Percentiles rank a stretch among this genome's conserved stretches.
Conservation (phyloP, 2,888 invertebrate genomes). For the Lucinisca nassula region DNA sequence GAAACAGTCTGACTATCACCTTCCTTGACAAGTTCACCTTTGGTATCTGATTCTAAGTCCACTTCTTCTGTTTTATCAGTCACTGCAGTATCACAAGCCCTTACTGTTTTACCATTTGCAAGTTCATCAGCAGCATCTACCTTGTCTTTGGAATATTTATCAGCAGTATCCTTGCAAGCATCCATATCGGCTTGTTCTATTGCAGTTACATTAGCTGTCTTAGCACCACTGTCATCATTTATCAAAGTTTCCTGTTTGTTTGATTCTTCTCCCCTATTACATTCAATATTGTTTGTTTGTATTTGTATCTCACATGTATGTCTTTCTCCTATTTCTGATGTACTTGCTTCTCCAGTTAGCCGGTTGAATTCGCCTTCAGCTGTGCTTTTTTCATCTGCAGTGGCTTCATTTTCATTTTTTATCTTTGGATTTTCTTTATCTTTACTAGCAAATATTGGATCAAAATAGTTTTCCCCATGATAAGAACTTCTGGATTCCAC, state of each 20-base stretch:
- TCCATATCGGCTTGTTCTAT: no score
- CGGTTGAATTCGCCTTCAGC: not conserved
- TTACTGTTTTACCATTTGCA: no score
- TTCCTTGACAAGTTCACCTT: constrained; percentile 24
- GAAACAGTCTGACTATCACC: not conserved
- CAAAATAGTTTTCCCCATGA: not conserved
- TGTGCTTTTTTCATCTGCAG: not conserved
- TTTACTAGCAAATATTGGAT: not conserved
- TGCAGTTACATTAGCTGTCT: no score
- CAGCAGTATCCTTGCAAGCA: no score
- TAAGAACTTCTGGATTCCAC: not conserved
- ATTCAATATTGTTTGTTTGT: no score
- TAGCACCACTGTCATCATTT: no score
- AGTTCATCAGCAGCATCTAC: not conserved
- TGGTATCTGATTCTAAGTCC: not conserved
- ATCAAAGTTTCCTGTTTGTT: no score
- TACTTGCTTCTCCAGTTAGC: not conserved
- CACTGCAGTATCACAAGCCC: no score
- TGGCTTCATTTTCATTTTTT: not conserved
- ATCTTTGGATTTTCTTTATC: not conserved
- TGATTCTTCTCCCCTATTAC: no score
- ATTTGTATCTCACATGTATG: no score
- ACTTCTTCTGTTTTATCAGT: not conserved
- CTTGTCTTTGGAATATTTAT: not conserved
- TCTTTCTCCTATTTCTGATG: no score